Base-by-base conservation (phyloP, 2,888 invertebrate genomes). In the Lasioglossum zephyrum region DNA sequence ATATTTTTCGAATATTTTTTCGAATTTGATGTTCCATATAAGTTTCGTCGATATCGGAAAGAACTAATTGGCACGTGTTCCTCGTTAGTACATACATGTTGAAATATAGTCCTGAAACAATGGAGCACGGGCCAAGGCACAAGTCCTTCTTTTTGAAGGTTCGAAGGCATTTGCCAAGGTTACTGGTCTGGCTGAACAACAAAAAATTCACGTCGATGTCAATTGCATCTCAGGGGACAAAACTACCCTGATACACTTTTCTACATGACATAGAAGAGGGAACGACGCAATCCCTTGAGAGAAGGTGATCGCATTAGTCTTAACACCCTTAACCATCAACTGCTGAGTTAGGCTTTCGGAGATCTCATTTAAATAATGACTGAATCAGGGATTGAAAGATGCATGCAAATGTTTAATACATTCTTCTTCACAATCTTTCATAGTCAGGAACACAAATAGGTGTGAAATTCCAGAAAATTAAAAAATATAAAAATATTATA, bases 261-360 rank as follows among this genome's bases (percentile, higher is more conserved):
- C 53, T 11, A 57, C n/a, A n/a, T n/a, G n/a, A n/a, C 57, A 11
- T n/a, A 57, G n/a, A n/a, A 57, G 57, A 57, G 57, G n/a, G 57
- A 57, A 57, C 9, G 57, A 57, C 57, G 4, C 9, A n/a, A 57
- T n/a, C 57, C 11, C 57, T n/a, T n/a, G 57, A 0, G 57, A 57
- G 8, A n/a, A n/a, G 18, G 53, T 53, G 18, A 53, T 53, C 22
- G 53, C 22, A 8, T 53, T 53, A 53, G 53, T 53, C 53, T 22
- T n/a, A 57, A 57, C 57, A 57, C n/a, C n/a, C 11, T 57, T 57
- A 57, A 57, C 57, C n/a, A 57, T 57, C 57, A 57, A 57, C 57
- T 57, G 57, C 57, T 57, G n/a, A 57, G 57, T n/a, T n/a, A 57
- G n/a, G 6, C 57, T 57, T 57, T n/a, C 57, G n/a, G n/a, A 53